Base-by-base conservation (phyloP, 1,140 invertebrate species). In the Apocrypta bakeri region DNA sequence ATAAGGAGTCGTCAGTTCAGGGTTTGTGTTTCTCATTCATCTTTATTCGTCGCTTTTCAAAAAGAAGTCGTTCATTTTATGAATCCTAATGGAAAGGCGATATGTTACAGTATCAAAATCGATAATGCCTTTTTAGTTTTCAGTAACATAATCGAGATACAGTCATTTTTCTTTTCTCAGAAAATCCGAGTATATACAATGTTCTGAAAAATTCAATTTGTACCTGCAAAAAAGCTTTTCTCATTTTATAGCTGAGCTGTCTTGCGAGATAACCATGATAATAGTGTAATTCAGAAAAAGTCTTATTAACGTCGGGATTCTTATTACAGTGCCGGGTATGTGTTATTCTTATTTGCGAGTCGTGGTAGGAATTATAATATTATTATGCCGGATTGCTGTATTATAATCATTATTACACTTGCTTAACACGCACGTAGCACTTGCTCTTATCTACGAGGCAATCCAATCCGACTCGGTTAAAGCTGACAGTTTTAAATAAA, bases 341-440 rank as follows among this genome's bases (percentile, higher is more conserved):
- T 11, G 24, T 64, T 64, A 27, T 64, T 64, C 63, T 24, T 64
- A 27, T 56, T 56, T 27, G 25, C 63, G 63, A 64, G 63, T 64
- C 7, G 63, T 25, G 9, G 9, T 21, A 56, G 17, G 63, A 66
- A 29, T 66, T 27, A 66, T 66, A 66, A 66, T 66, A 66, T 66
- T 66, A 66, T 66, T 66, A 2, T 12, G 24, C 63, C 27, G n/a
- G 61, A 64, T 27, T 66, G 63, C 61, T 17, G 63, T 9, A 25
- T 66, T 66, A 66, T 66, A 27, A 66, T 66, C 24, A 29, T 66
- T 66, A 66, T 66, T 66, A 66, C 25, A 27, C 63, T 25, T 66
- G 48, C 48, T 56, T 56, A 56, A 56, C 48, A 56, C 17, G 8
- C 48, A 56, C 48, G 21, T 1, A 14, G 42, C 14, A 4, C 42